A percentile compares a stretch with the other conserved stretches of the same genome.
Conservation (phyloP, 2,113 vertebrate species). For the Siniperca chuatsi region DNA sequence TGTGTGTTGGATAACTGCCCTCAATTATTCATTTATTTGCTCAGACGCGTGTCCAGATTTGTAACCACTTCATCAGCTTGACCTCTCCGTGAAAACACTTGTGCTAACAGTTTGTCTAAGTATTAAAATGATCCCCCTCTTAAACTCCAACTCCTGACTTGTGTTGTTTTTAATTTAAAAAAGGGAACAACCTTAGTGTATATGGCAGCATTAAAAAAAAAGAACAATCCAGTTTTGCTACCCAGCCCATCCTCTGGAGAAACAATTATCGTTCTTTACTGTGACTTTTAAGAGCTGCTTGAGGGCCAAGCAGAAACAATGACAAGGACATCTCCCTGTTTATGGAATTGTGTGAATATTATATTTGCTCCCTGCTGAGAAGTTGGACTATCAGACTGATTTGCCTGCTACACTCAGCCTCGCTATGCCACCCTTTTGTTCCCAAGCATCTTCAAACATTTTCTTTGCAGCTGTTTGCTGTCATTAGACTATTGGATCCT, state of each 20-base stretch:
- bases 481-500: conserved; percentile 80
- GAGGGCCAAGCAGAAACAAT: conserved; percentile 57
- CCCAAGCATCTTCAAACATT: conserved; percentile 66
- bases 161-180: conserved; percentile 51
- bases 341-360: conserved; percentile 69
- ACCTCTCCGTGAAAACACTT: conserved; percentile 57
- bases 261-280: conserved; percentile 73
- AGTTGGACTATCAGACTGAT: conserved; percentile 53
- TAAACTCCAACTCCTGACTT: conserved; percentile 21
- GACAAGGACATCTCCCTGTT: conserved; percentile 63
- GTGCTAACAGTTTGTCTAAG: conserved; percentile 44
- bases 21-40: conserved; percentile 73
- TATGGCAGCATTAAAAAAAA: not conserved
- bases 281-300: conserved; percentile 71
- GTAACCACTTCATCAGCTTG: conserved; percentile 56
- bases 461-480: conserved; percentile 75
- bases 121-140: conserved; percentile 25
- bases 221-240: conserved; percentile 29
- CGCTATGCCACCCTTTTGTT: conserved; percentile 44
- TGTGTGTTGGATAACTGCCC: conserved; percentile 60
- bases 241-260: conserved; percentile 57
- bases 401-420: conserved; percentile 26
- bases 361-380: conserved; percentile 66
- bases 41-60: conserved; percentile 59
- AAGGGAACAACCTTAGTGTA: conserved; percentile 46